These are phyloP conservation scores for Antheraea yamamai DNA, from an alignment of 2,888 invertebrate genomes.

Conservation along the genomic window DNA sequence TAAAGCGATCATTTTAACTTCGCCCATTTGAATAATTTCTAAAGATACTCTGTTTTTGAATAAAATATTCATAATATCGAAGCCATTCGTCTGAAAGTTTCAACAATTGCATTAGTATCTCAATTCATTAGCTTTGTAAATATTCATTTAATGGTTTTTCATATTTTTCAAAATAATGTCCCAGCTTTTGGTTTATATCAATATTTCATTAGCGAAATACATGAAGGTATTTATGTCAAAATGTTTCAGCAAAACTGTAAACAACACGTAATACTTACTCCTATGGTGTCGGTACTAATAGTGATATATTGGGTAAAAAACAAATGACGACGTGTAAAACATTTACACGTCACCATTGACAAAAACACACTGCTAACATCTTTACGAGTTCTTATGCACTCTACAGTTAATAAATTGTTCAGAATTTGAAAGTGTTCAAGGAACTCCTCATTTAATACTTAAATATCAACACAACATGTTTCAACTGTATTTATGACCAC, in stretches of 20 bases:
- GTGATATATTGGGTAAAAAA: too few species aligned
- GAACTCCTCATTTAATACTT: not conserved
- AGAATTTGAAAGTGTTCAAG: not conserved
- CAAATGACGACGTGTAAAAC: not conserved
- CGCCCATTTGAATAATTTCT: not conserved
- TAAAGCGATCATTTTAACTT: not conserved
- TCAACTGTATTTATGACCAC: not conserved
- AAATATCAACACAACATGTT: not conserved
- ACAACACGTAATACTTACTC: not conserved
- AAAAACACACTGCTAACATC: not conserved
- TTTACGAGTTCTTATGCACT: not conserved
- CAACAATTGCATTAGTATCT: not conserved
- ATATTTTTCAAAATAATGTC: not conserved
- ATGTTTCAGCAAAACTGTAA: not conserved
- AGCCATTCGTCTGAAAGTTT: not conserved
- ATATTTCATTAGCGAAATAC: not conserved
- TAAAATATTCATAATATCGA: conserved; percentile 4
- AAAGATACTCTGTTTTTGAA: not conserved
- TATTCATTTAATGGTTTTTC: not conserved
- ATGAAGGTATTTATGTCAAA: not conserved
- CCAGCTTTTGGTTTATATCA: not conserved
- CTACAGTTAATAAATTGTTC: not conserved
- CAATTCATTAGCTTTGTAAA: not conserved
- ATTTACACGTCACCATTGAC: too few species aligned
- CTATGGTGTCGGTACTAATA: too few species aligned